These are phyloP conservation scores for Nomada fabriciana DNA, from an alignment of 2,888 invertebrate genomes.

Conservation along the genomic window DNA sequence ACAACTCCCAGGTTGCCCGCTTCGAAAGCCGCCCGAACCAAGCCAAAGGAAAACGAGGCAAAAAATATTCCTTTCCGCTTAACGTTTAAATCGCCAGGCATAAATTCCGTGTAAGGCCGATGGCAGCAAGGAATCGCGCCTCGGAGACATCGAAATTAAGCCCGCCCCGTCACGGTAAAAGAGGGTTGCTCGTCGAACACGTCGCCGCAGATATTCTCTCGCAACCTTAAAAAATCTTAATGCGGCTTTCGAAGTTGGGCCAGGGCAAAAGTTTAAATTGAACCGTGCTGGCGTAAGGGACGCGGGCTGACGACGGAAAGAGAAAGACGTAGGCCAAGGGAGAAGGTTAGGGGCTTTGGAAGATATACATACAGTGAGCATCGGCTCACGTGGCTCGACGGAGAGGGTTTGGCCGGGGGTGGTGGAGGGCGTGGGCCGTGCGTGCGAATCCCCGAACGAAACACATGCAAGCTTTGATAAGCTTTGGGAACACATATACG, in stretches of 20 bases:
- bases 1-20: neutral
- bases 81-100: neutral
- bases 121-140: neutral
- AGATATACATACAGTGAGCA: slow-evolving; percentile 71
- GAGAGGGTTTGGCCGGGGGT: slow-evolving; percentile 50
- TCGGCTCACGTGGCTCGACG: slow-evolving; percentile 75
- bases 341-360: slow-evolving; percentile 68
- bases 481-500: slow-evolving; percentile 78
- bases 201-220: slow-evolving; percentile 76
- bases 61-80: neutral
- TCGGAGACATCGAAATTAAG: slow-evolving; percentile 5
- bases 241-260: slow-evolving; percentile 77
- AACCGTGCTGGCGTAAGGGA: slow-evolving; percentile 72
- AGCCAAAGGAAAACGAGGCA: too few species aligned
- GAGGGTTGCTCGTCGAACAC: slow-evolving; percentile 5
- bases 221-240: slow-evolving; percentile 83
- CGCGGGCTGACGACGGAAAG: slow-evolving; percentile 51
- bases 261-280: slow-evolving; percentile 82
- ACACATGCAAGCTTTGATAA: slow-evolving; percentile 84
- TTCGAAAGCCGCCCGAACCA: neutral
- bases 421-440: slow-evolving; percentile 74
- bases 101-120: neutral
- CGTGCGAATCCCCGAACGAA: slow-evolving; percentile 82
- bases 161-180: neutral
- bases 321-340: slow-evolving; percentile 55